Evolutionary conservation across 2,113 vertebrate species (phyloP).

Genomic region (Pteropus alecto): DNA sequence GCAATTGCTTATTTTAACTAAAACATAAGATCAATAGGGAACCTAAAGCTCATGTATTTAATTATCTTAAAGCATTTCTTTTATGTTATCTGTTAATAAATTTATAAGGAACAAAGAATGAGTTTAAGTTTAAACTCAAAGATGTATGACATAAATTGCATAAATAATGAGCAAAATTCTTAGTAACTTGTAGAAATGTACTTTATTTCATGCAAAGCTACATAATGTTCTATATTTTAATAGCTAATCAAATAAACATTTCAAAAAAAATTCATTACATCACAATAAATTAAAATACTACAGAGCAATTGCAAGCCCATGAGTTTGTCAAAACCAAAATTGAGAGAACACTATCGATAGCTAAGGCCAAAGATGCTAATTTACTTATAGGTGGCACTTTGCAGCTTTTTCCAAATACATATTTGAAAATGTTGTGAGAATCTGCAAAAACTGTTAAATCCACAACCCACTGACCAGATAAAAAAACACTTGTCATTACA

Average conservation of each 20-base stretch:
- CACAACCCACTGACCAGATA: conserved; percentile 32
- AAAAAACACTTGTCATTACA: conserved; percentile 34
- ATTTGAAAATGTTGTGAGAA: conserved; percentile 62
- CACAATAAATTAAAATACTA: conserved; percentile 81
- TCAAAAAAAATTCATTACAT: conserved; percentile 79
- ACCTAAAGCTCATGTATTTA: not conserved
- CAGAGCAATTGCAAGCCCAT: conserved; percentile 69
- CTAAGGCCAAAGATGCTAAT: conserved; percentile 78
- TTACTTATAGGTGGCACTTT: conserved; percentile 76
- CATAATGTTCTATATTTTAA: conserved; percentile 67
- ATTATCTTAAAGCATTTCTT: conserved; percentile 9
- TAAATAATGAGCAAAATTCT: conserved; percentile 44
- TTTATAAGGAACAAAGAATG: not conserved
- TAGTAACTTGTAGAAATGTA: conserved; percentile 70
- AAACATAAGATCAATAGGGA: not conserved
- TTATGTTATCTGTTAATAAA: not conserved
- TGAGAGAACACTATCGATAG: conserved; percentile 59
- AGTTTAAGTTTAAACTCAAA: conserved; percentile 22
- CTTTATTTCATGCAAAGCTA: conserved; percentile 83
- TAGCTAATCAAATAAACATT: conserved; percentile 77
- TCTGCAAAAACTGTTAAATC: conserved; percentile 13
- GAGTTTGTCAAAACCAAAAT: conserved; percentile 73
- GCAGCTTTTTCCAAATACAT: conserved; percentile 55
- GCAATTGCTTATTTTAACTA: not conserved
- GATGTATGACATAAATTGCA: conserved; percentile 7